phyloP scores from a whole-genome alignment of 2,888 invertebrate genomes.

The Aphodius sticticus region DNA sequence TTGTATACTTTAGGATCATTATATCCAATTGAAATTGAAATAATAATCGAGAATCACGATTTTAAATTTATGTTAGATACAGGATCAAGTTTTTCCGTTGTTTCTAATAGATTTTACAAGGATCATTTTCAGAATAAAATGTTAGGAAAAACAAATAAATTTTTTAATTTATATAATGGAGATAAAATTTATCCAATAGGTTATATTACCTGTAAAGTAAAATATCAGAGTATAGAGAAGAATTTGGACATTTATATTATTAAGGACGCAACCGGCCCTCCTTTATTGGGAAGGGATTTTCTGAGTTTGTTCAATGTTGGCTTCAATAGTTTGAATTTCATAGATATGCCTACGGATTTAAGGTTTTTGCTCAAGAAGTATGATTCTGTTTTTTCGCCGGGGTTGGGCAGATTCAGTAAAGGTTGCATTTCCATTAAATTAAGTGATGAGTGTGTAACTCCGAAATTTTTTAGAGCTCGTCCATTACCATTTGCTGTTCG shows the following conservation, averaged over 20 bases:
- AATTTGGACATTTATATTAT: background rate
- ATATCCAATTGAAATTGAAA: background rate
- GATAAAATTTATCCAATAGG: background rate
- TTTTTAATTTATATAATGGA: background rate
- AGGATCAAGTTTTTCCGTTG: no score
- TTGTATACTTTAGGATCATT: background rate
- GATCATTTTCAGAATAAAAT: background rate
- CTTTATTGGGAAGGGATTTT: background rate
- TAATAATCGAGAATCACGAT: background rate
- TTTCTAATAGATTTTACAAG: background rate
- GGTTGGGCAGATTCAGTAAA: no score
- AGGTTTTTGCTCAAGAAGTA: no score
- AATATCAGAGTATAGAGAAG: background rate
- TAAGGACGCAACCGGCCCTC: background rate
- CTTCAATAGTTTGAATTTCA: background rate
- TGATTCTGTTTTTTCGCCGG: no score
- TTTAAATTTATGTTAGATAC: no score
- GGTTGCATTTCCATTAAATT: no score
- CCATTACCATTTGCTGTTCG: no score
- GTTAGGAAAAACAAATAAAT: background rate
- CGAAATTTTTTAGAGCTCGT: no score
- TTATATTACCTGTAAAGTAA: background rate
- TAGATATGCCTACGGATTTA: no score
- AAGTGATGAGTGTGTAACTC: no score
- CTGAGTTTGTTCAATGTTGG: no score